Base-by-base conservation (phyloP, 2,113 vertebrate species). In the Cervus canadensis region DNA sequence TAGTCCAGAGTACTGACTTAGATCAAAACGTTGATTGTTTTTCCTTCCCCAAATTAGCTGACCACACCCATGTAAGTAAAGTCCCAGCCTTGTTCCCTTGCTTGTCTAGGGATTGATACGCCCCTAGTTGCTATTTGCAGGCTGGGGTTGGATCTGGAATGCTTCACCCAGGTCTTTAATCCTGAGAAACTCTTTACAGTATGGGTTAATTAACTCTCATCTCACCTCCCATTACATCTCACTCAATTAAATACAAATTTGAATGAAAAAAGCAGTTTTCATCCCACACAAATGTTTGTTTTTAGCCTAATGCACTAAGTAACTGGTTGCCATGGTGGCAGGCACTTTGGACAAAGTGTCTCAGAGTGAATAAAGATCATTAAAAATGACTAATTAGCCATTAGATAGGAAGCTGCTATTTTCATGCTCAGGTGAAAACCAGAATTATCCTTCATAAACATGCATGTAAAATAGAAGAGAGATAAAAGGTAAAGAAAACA, bases 271-370 rank as follows among this genome's bases (percentile, higher is more conserved):
- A 48, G 71, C 30, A 67, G 30, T 76, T 94, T 98, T 95, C 94
- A 97, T 89, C 88, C 79, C 62, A 97, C 54, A 71, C 85, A 87
- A 96, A 89, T 97, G 59, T 97, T 97, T 95, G 94, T 71, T 84
- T 96, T 97, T 97, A 96, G 96, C 93, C 79, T 92, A 97, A 97
- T 95, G 93, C 50, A 88, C 48, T 95, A 97, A 94, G 67, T 94
- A 95, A 96, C 71, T 56, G 26, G 89, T 91, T 97, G 74, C 91
- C 87, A 97, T 94, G 76, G 94, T 92, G 94, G 60, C 93, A 95
- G 89, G 78, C 28, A 85, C 48, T 87, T 59, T 87, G 82, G 94
- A 96, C 78, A 88, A 78, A 97, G 91, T 95, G 79, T 87, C 86
- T 97, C 79, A 60, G 36, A 91, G 54, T 97, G 33, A 97, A 78